Percentiles rank a stretch among this genome's conserved stretches.
Conservation (phyloP, 2,113 vertebrate species). For the Spheniscus mendiculus region DNA sequence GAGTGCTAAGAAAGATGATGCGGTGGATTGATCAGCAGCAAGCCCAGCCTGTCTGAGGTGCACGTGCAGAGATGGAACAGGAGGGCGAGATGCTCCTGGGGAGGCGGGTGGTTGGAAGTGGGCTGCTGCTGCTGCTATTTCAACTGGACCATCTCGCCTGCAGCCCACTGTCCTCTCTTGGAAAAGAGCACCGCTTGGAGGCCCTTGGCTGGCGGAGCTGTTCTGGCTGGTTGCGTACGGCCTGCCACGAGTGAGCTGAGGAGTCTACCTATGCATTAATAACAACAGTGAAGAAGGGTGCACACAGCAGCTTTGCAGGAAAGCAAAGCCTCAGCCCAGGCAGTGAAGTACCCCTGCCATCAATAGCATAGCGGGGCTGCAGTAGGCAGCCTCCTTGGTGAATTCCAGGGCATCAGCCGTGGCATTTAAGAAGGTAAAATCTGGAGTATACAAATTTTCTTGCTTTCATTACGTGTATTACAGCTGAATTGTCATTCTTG, state of each 20-base stretch:
- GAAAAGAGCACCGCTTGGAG: neutral
- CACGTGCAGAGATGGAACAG: neutral
- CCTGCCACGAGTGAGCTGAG: neutral
- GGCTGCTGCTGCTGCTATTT: neutral
- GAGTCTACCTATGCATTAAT: rapidly evolving
- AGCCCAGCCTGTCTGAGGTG: neutral
- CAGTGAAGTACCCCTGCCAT: too few relatives aligned
- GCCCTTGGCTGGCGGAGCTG: neutral
- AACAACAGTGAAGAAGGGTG: too few relatives aligned
- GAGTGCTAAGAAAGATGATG: neutral
- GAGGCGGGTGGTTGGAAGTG: neutral
- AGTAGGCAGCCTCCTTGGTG: neutral
- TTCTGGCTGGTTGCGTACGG: neutral
- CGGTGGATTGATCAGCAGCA: neutral
- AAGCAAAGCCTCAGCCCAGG: neutral
- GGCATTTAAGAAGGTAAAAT: neutral
- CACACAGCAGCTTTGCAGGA: neutral
- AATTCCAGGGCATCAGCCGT: neutral
- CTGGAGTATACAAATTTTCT: too few relatives aligned
- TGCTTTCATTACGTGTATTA: neutral
- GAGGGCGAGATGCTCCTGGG: neutral
- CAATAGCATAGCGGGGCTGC: neutral
- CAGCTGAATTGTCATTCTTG: neutral
- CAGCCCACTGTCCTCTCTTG: neutral
- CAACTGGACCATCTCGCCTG: neutral